Evolutionary conservation across 2,113 vertebrate genomes (phyloP), one percentile per base, ranked within the genome.

Genomic region (Bufo gargarizans): DNA sequence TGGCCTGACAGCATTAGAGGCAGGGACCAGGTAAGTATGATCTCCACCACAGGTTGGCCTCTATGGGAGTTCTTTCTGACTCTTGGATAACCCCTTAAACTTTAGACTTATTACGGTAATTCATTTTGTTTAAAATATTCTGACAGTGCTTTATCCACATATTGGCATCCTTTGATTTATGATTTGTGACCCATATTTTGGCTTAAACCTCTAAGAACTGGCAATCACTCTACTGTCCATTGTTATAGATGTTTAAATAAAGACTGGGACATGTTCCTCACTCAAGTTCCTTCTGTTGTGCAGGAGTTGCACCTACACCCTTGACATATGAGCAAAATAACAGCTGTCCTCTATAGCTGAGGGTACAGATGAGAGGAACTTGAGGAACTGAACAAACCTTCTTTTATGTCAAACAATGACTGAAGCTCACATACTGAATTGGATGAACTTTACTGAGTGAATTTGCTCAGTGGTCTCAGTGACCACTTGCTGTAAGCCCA

Each of bases 181-280:
- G 56, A 74, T 82, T 49, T 61, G 56, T 59, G 33, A 59, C 13
- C 55, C 56, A 81, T 17, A 61, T 59, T 14, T 79, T 81, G 78
- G 56, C 78, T 59, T 13, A 56, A 59, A 81, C 55, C 78, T 81
- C 78, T 61, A 81, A 81, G 79, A 81, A 12, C 58, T 63, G 58
- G 33, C 79, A 81, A 20, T 19, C 22, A 47, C 43, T 3, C 53
- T 47, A 45, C 8, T 63, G 8, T 81, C 58, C 58, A 81, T 81
- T 81, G 79, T 81, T 63, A 20, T 17, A 81, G 8, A 81, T 61
- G 16, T 81, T 81, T 61, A 81, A 47, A 47, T 19, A 8, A 47
- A 47, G 79, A 49, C 58, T 47, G 79, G 58, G 79, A 11, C 79
- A 47, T 47, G 17, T 81, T 63, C 58, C 56, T 10, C 53, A 33